Evolutionary conservation across 2,888 invertebrate genomes (phyloP), one percentile per base, ranked within the genome.

Genomic region (Polydesmus complanatus): DNA sequence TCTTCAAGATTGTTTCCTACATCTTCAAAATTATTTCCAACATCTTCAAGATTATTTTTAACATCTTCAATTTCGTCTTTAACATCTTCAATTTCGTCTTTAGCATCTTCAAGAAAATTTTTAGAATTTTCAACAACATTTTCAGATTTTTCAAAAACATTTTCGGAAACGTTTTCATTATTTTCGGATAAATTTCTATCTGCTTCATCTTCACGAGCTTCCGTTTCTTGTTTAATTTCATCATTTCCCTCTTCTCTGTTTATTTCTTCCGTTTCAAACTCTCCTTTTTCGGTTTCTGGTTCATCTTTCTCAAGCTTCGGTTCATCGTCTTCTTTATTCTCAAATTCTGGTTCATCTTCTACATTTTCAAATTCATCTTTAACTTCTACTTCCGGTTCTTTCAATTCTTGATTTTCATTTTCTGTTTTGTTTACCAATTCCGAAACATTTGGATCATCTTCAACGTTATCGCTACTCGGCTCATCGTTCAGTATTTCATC

Each of bases 21-120:
- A 23, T 21, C 63, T 62, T 62, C 56, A 48, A 2, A 68, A 83
- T 87, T 68, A 83, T 82, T 60, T 78, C 76, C 62, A 3, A 50
- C 3, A 60, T 63, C 58, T 49, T 65, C 25, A 23, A 19, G 63
- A 61, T 62, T 56, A 48, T 56, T 68, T 83, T 87, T 68, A 83
- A 82, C 61, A 78, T 76, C 62, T 22, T 22, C 54, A 54, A 22
- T n/a, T 23, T 21, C 21, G 3, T 21, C 52, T 52, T 14, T 25
- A 54, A 22, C 54, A 54, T 54, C 54, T 5, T 21, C 54, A 54
- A 22, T 25, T 54, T 23, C 54, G n/a, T 54, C 54, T 2, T 22
- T 25, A 14, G 21, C 25, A 21, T 25, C 25, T 2, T 22, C 14
- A n/a, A 22, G 22, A 3, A 25, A 25, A 22, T 25, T 25, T 22